Evolutionary conservation across 2,113 vertebrate genomes (phyloP).

Genomic region (Psephotus haematonotus): DNA sequence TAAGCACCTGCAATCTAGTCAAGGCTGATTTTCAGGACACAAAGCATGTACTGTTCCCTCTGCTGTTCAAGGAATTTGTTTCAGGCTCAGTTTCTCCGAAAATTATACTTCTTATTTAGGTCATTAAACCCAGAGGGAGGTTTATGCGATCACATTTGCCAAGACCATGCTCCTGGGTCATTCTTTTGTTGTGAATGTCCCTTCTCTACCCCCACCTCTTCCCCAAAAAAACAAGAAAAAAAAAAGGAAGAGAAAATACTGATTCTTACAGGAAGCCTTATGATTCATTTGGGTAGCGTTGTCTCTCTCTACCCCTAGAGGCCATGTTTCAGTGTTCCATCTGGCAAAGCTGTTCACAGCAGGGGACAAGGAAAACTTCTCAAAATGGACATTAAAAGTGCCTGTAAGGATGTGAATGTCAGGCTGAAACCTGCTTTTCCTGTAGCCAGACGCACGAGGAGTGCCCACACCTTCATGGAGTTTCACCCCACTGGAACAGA

Average conservation of each 20-base stretch:
- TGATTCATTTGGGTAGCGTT: rapidly evolving
- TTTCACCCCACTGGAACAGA: neutral
- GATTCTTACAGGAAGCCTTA: neutral
- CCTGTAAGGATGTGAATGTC: neutral
- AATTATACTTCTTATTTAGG: constrained; percentile 1
- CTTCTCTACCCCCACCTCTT: neutral
- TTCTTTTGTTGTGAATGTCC: neutral
- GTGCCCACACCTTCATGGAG: neutral
- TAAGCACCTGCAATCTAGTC: constrained; percentile 21
- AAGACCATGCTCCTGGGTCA: neutral
- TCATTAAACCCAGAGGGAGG: neutral
- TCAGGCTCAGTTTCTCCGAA: neutral
- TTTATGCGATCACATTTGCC: neutral
- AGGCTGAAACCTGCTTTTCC: neutral
- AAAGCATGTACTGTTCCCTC: constrained; percentile 4
- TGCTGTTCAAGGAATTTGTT: constrained; percentile 8
- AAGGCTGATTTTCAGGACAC: constrained; percentile 17
- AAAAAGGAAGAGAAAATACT: neutral
- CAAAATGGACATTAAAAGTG: neutral
- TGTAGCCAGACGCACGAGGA: neutral
- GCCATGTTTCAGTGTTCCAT: neutral
- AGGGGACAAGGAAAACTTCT: neutral
- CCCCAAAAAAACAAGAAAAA: neutral
- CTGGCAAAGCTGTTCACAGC: neutral
- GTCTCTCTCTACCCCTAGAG: neutral